Evolutionary conservation across 64 coral and sea anemone genomes (phyloP).

Genomic region (Montipora cactus): DNA sequence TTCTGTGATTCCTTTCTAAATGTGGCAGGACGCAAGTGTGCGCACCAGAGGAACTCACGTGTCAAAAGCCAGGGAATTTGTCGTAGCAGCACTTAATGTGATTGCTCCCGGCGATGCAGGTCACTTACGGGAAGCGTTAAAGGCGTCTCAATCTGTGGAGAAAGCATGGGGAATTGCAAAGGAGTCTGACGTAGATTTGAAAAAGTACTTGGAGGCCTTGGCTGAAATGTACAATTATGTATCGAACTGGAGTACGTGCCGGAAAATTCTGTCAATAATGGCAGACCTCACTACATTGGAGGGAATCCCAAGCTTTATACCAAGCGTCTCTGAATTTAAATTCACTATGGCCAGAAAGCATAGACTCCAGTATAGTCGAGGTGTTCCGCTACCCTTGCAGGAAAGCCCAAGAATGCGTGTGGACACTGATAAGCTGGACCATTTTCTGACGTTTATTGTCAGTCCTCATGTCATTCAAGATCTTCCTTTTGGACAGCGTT

Average conservation of each 20-base stretch:
- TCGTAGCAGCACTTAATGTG: slow-evolving; percentile 29
- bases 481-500: not conserved
- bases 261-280: slow-evolving; percentile 4
- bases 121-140: slow-evolving; percentile 9
- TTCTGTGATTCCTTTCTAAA: no score
- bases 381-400: slow-evolving; percentile 15
- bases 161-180: not conserved
- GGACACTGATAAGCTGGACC: not conserved
- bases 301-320: not conserved
- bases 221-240: slow-evolving; percentile 18
- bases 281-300: slow-evolving; percentile 18
- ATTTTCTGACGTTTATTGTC: slow-evolving; percentile 13
- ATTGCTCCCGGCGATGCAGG: slow-evolving; percentile 19
- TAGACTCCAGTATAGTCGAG: slow-evolving; percentile 12
- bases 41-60: slow-evolving; percentile 5
- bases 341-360: not conserved
- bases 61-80: not conserved
- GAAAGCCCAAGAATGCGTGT: not conserved
- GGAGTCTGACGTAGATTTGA: not conserved
- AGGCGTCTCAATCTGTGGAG: slow-evolving; percentile 2
- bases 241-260: slow-evolving; percentile 8
- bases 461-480: not conserved
- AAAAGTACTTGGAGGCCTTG: slow-evolving; percentile 6
- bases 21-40: slow-evolving; percentile 9
- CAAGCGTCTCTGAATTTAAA: not conserved